Evolutionary conservation across 2,113 vertebrate genomes (phyloP).

Genomic region (Anolis carolinensis): DNA sequence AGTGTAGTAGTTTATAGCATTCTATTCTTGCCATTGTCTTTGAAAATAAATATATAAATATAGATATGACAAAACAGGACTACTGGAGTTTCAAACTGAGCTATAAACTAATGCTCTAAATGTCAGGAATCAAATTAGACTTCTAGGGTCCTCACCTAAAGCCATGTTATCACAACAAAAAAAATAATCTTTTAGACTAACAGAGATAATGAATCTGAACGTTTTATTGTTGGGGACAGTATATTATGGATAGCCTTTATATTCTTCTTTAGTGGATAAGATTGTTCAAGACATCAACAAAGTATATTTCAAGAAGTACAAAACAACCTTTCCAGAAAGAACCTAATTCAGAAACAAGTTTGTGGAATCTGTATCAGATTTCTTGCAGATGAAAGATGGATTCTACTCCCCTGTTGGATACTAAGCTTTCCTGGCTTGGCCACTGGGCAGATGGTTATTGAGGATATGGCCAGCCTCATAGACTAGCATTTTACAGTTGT

Average conservation of each 20-base stretch:
- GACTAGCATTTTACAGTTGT: too few species aligned
- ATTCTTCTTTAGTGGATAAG: not conserved
- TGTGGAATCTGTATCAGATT: too few species aligned
- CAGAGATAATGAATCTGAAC: not conserved
- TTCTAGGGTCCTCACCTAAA: not conserved
- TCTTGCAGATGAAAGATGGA: not conserved
- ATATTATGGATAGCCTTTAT: not conserved
- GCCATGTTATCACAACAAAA: not conserved
- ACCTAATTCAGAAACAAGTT: too few species aligned
- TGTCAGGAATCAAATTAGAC: conserved; percentile 23
- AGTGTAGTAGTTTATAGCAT: conserved; percentile 22
- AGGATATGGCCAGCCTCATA: too few species aligned
- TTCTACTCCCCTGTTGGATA: not conserved
- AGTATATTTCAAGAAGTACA: not conserved
- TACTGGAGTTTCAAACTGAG: conserved; percentile 16
- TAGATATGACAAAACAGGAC: accelerated
- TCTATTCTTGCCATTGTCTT: conserved; percentile 33
- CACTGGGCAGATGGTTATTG: too few species aligned
- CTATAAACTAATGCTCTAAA: conserved; percentile 3
- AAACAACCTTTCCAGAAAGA: not conserved
- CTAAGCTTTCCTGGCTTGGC: too few species aligned
- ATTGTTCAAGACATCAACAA: conserved; percentile 16
- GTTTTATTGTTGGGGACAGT: not conserved
- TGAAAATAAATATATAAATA: not conserved
- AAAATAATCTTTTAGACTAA: conserved; percentile 41